Conservation (phyloP, 2,113 vertebrate species). For the Syngnathus typhle region DNA sequence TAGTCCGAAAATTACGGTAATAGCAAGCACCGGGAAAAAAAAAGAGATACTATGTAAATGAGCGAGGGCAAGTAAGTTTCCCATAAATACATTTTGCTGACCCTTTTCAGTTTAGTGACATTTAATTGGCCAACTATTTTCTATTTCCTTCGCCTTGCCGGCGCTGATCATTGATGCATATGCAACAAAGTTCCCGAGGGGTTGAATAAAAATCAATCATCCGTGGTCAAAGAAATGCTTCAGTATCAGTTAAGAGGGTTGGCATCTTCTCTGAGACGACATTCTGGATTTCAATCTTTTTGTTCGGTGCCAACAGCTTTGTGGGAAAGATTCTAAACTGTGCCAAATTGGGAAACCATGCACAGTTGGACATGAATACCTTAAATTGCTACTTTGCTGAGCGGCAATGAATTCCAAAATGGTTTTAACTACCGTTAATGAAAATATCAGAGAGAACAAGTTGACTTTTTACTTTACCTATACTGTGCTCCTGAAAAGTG, state of each 20-base stretch:
- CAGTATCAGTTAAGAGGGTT: conserved; percentile 22
- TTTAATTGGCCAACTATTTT: conserved; percentile 41
- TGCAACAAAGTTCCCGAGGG: conserved; percentile 25
- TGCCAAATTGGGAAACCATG: not conserved
- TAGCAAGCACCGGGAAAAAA: not conserved
- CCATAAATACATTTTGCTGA: conserved; percentile 19
- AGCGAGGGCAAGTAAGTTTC: conserved; percentile 2
- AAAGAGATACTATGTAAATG: not conserved
- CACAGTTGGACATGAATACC: conserved; percentile 6
- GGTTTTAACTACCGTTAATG: conserved; percentile 1
- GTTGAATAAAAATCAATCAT: conserved; percentile 44
- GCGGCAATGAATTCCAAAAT: not conserved
- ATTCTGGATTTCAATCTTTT: conserved; percentile 8
- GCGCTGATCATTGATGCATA: conserved; percentile 22
- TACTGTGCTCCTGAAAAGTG: conserved; percentile 86
- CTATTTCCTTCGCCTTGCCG: conserved; percentile 37
- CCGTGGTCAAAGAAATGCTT: conserved; percentile 40
- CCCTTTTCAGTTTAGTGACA: conserved; percentile 28
- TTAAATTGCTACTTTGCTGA: not conserved
- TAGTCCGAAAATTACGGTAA: too few relatives aligned
- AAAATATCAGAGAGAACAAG: not conserved
- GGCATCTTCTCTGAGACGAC: conserved; percentile 30
- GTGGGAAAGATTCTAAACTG: conserved; percentile 3
- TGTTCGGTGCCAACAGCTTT: conserved; percentile 26
- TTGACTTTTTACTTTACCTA: conserved; percentile 71